Percentiles rank a stretch among this genome's conserved stretches.
These are phyloP conservation scores for Hyles lineata DNA, from an alignment of 2,888 invertebrate genomes.

Conservation along the genomic window DNA sequence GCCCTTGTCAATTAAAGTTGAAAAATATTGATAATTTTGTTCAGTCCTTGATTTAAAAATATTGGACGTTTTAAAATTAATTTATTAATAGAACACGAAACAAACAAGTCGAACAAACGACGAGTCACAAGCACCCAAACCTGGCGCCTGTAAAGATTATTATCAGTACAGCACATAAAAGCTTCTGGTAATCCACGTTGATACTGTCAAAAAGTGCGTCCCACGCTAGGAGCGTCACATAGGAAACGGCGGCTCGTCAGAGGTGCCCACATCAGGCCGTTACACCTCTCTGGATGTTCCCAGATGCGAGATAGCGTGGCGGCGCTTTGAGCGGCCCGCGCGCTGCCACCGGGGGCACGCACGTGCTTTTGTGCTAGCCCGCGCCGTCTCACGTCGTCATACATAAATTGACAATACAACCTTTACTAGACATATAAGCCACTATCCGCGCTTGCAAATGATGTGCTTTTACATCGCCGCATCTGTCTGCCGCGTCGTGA, in stretches of 20 bases:
- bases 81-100: not conserved
- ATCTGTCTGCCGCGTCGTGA: constrained; percentile 38
- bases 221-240: constrained; percentile 69
- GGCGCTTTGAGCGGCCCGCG: constrained; percentile 69
- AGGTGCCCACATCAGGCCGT: constrained; percentile 79
- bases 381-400: constrained; percentile 74
- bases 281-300: constrained; percentile 75
- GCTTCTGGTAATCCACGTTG: constrained; percentile 63
- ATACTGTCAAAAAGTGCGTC: constrained; percentile 70
- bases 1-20: too few species aligned
- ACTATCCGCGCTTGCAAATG: constrained; percentile 50
- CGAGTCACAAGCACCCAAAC: constrained; percentile 50
- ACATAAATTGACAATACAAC: constrained; percentile 76
- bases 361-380: constrained; percentile 75
- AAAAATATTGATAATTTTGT: too few species aligned
- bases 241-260: constrained; percentile 71
- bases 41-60: too few species aligned
- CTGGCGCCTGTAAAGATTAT: constrained; percentile 56
- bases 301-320: constrained; percentile 65
- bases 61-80: too few species aligned
- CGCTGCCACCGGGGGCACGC: constrained; percentile 71
- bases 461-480: constrained; percentile 51
- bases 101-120: not conserved
- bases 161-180: constrained; percentile 56
- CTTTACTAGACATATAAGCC: constrained; percentile 56